These are phyloP conservation scores for Drosophila ficusphila DNA, from an alignment of 1,140 invertebrate genomes.

Conservation along the genomic window DNA sequence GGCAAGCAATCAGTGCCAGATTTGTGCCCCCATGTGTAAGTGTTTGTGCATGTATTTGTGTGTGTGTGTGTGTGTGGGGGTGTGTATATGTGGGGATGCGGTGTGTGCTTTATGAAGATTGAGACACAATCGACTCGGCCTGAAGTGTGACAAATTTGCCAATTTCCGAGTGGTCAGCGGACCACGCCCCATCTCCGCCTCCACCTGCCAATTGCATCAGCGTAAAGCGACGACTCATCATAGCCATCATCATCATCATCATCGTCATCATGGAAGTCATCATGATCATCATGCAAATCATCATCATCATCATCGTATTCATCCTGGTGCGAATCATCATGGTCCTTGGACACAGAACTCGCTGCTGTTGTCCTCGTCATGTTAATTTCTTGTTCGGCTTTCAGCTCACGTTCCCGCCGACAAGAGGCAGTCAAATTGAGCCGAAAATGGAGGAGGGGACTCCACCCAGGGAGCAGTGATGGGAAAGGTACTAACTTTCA, in stretches of 20 bases:
- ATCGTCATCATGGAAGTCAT: background rate
- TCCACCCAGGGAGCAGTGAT: background rate
- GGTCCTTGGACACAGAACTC: background rate
- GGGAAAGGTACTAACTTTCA: background rate
- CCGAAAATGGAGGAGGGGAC: background rate
- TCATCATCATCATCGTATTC: background rate
- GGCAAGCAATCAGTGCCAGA: conserved; percentile 3
- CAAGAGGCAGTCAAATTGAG: conserved; percentile 38
- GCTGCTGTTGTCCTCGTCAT: conserved; percentile 21
- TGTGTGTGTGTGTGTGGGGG: too few relatives aligned
- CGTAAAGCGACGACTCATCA: conserved; percentile 26
- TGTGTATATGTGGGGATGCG: too few relatives aligned
- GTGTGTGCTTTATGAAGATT: conserved; percentile 25
- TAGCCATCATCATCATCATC: background rate
- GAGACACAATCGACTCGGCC: conserved; percentile 33
- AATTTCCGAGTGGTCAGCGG: conserved; percentile 42
- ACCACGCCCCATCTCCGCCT: background rate
- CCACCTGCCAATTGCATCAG: conserved; percentile 32
- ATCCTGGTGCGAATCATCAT: too few relatives aligned
- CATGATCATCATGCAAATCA: background rate
- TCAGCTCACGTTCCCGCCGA: conserved; percentile 49
- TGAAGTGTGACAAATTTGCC: conserved; percentile 60
- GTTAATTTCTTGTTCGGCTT: conserved; percentile 58
- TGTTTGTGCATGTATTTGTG: too few relatives aligned
- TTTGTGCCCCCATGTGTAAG: background rate